Base-by-base conservation (phyloP, 2,888 invertebrate species). In the Lasiommata megera region DNA sequence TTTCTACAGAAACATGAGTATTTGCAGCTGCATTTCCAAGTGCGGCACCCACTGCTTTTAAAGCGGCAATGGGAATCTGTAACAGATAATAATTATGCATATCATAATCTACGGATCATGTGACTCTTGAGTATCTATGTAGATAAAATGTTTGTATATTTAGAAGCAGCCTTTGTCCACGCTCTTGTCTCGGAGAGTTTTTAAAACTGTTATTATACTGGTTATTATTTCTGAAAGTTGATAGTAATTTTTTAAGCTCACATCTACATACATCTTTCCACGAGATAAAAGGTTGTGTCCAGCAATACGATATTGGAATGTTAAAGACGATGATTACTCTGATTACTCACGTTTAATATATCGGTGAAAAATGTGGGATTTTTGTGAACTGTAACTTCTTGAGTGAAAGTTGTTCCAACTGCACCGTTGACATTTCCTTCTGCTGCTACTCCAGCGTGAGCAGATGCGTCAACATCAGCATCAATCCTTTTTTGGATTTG, bases 61-160 rank as follows among this genome's bases (percentile, higher is more conserved):
- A 73, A 3, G 94, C 92, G 12, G 93, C 92, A 70, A 94, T 93
- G 23, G 94, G 94, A 67, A 94, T 94, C 94, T 94, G 85, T 37
- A 89, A 87, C 68, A 34, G 54, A 56, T 17, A 17, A 28, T 34
- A 17, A 23, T n/a, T n/a, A n/a, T n/a, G n/a, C n/a, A n/a, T n/a
- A n/a, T n/a, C n/a, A n/a, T n/a, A n/a, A n/a, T n/a, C n/a, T n/a
- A n/a, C n/a, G n/a, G n/a, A n/a, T n/a, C n/a, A n/a, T n/a, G n/a
- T n/a, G n/a, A n/a, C n/a, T n/a, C n/a, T n/a, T n/a, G n/a, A n/a
- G n/a, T n/a, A n/a, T n/a, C n/a, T n/a, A n/a, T n/a, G n/a, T n/a
- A n/a, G n/a, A n/a, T n/a, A n/a, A n/a, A n/a, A n/a, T n/a, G n/a
- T n/a, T n/a, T n/a, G n/a, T n/a, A n/a, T n/a, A n/a, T n/a, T n/a